Base-by-base conservation (phyloP, 2,888 invertebrate species). In the Herminia tarsipennalis region DNA sequence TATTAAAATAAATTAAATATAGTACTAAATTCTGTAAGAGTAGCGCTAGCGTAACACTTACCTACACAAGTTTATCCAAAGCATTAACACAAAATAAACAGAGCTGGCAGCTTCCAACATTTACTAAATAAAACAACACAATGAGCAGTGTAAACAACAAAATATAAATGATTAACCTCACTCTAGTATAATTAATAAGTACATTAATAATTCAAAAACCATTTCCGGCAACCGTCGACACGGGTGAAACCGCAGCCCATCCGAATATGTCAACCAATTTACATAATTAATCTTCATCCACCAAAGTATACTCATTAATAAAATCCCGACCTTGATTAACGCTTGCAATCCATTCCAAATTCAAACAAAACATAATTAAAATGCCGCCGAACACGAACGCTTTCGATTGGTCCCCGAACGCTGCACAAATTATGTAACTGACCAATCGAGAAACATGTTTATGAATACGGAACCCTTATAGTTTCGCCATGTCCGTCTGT, bases 361-460 rank as follows among this genome's bases (percentile, higher is more conserved):
- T 66, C 51, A 73, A 70, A 64, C 55, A 64, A 65, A 66, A 63
- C 62, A 56, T 68, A 59, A 69, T 74, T 71, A 69, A 73, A 74
- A 62, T 56, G 57, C 51, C 55, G 38, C 40, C 39, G 38, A 38
- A 48, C 53, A 52, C 49, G 40, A 43, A 25, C 32, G 36, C 25
- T 43, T 52, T 21, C 47, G 55, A 70, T 66, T 69, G 63, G 64
- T 20, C 43, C 27, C 16, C 28, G 29, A 45, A 34, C 14, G 14
- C 20, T 27, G 10, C 24, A 16, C 33, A 12, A 24, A 41, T 39
- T 12, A 38, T 35, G 17, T 30, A 39, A 51, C 36, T 39, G 12
- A 40, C 59, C 63, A 61, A 67, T 60, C 35, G 14, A 36, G 27
- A 30, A 12, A 9, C 12, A n/a, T 55, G 41, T 66, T 50, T 51